Conservation (phyloP, 2,797 vertebrate genomes). For the Kryptopterus vitreolus region DNA sequence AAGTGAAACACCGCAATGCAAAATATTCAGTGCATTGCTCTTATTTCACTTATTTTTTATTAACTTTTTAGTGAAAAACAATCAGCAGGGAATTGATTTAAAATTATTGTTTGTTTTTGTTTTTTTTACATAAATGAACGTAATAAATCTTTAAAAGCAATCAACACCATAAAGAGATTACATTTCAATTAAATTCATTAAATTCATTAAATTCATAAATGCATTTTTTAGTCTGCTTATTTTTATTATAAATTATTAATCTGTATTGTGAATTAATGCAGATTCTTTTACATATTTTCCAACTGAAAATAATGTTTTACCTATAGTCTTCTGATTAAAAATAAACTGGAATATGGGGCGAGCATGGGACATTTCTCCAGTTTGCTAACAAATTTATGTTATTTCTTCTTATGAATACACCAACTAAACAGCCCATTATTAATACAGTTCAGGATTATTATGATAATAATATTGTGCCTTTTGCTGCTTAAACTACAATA, state of each 20-base stretch:
- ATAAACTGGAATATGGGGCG: not conserved
- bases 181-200: no score
- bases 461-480: no score
- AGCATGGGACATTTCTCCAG: not conserved
- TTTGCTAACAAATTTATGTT: not conserved
- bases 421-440: no score
- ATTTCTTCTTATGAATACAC: no score
- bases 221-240: no score
- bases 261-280: not conserved
- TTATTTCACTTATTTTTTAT: not conserved
- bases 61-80: not conserved
- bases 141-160: not conserved
- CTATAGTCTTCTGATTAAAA: not conserved
- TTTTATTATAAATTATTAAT: not conserved
- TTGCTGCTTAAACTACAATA: no score
- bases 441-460: no score
- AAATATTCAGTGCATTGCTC: not conserved
- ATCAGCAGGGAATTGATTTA: not conserved
- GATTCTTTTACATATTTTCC: not conserved
- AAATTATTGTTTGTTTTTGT: no score
- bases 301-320: not conserved
- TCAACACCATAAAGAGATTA: not conserved
- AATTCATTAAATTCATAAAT: no score
- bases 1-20: not conserved
- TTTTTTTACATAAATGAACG: not conserved